A percentile compares a stretch with the other conserved stretches of the same genome.
phyloP scores from a whole-genome alignment of 2,888 invertebrate genomes.

The Myopa tessellatipennis region DNA sequence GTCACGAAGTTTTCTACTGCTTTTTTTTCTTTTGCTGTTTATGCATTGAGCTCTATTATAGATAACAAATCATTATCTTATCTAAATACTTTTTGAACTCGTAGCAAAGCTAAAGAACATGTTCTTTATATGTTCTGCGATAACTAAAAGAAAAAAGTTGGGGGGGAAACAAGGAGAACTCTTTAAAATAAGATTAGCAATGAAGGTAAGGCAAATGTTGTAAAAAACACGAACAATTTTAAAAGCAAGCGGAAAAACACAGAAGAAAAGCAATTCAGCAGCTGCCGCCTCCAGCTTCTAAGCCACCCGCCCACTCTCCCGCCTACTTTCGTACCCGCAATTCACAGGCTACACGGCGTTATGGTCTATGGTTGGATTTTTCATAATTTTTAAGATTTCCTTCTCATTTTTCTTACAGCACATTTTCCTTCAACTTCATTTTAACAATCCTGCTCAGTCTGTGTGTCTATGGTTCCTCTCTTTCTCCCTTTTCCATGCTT shows the following conservation, averaged over 20 bases:
- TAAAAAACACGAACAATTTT: neutral
- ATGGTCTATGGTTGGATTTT: too few species aligned
- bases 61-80: neutral
- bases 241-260: neutral
- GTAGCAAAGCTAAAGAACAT: neutral
- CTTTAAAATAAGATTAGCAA: conserved; percentile 9
- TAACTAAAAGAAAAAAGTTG: neutral
- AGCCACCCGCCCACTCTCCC: neutral
- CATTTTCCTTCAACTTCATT: neutral
- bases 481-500: neutral
- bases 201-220: neutral
- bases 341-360: neutral
- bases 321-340: neutral
- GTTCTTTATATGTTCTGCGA: neutral
- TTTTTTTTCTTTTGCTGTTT: neutral
- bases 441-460: neutral
- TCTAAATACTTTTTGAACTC: neutral
- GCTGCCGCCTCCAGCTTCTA: neutral
- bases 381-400: neutral
- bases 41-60: too few species aligned
- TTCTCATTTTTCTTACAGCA: neutral
- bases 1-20: neutral
- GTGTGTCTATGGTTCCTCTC: neutral
- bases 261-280: neutral
- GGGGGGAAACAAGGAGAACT: neutral